Base-by-base conservation (phyloP, 2,113 vertebrate species). In the Chrysochloris asiatica region DNA sequence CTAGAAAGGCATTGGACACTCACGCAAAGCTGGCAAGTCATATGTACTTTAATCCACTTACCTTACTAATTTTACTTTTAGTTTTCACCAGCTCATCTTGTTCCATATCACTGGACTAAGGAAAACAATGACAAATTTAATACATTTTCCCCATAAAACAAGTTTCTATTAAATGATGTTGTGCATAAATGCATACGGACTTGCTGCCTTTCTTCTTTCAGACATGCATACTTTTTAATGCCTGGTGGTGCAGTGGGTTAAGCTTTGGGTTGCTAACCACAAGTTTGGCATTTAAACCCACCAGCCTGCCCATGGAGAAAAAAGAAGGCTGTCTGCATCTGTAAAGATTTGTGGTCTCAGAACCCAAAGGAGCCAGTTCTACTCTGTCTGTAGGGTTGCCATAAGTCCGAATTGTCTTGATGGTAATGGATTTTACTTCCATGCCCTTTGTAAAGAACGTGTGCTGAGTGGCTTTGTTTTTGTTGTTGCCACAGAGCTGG, bases 111-210 rank as follows among this genome's bases (percentile, higher is more conserved):
- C 59, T 56, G 26, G 71, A 76, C 43, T 85, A 75, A 83, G 77
- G 72, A 93, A 84, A 80, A 84, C 65, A 89, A 84, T 79, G 79
- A 83, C 45, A 73, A 86, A 91, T 38, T 71, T 84, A 88, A 89
- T 76, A 77, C 41, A 77, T 7, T 45, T 65, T 79, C 30, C 48
- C 22, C n/a, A 14, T 38, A 24, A 36, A 85, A 85, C 8, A 1
- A 6, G 52, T 78, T 94, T 91, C 76, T 90, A 76, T 82, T 72
- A 89, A 84, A 67, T 67, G 69, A 45, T 61, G 67, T 84, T 80
- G 71, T 81, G 54, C 6, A n/a, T 75, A 22, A 43, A 86, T 77
- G 77, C 0, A 11, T 87, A 75, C 89, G 36, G 19, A 85, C 63
- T 91, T 78, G 67, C 81, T 19, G 41, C 59, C 88, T 89, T 10